Percentiles rank a stretch among this genome's conserved stretches.
These are phyloP conservation scores for Drosophila malerkotliana DNA, from an alignment of 1,140 invertebrate species.

Conservation along the genomic window DNA sequence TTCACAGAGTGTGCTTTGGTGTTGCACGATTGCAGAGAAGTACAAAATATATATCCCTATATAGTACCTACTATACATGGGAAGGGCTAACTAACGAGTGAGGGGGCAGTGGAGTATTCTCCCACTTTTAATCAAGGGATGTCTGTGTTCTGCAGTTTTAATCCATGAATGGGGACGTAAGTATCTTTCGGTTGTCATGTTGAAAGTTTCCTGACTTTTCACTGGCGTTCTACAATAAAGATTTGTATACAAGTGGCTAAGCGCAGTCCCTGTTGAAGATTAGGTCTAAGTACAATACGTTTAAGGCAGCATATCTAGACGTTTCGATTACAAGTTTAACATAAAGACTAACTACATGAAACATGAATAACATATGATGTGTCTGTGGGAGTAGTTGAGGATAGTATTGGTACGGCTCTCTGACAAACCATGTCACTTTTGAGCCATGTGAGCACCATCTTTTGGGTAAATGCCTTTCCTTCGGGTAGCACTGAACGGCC, in stretches of 20 bases:
- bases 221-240: constrained; percentile 11
- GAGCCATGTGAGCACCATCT: constrained; percentile 17
- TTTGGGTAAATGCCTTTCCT: constrained; percentile 43
- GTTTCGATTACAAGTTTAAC: constrained; percentile 49
- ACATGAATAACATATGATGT: constrained; percentile 17
- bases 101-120: neutral
- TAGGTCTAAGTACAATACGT: constrained; percentile 52
- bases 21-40: constrained; percentile 5
- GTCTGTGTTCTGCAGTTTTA: constrained; percentile 2
- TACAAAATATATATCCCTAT: constrained; percentile 3
- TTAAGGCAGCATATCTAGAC: constrained; percentile 53
- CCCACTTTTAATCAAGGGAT: neutral
- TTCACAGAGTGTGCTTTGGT: constrained; percentile 8
- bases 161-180: constrained; percentile 1
- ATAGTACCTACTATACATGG: constrained; percentile 20
- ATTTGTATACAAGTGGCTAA: constrained; percentile 9
- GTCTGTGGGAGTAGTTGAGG: constrained; percentile 7
- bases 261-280: constrained; percentile 15
- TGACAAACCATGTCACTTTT: neutral
- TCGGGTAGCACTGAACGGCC: neutral
- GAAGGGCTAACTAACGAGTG: constrained; percentile 25
- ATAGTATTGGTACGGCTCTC: constrained; percentile 44
- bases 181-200: constrained; percentile 30
- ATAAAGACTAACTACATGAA: constrained; percentile 42
- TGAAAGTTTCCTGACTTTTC: constrained; percentile 9